phyloP scores from a whole-genome alignment of 2,888 invertebrate species.

The Tinea pellionella region DNA sequence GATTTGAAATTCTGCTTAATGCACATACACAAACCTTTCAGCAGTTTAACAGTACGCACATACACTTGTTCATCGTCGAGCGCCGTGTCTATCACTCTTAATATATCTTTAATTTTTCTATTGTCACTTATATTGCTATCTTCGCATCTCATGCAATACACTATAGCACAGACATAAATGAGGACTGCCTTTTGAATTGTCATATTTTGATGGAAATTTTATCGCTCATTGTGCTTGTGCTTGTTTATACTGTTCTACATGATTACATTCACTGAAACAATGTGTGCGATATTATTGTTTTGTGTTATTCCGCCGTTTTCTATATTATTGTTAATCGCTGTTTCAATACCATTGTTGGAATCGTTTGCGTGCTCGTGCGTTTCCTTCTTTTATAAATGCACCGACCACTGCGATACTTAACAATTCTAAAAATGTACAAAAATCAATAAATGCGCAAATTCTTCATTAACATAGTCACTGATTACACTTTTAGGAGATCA shows the following conservation, averaged over 20 bases:
- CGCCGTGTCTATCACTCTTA: slow-evolving; percentile 41
- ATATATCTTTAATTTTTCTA: slow-evolving; percentile 35
- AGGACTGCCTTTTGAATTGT: background rate
- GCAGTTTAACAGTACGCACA: slow-evolving; percentile 40
- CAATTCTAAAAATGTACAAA: too few relatives aligned
- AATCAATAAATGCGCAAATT: too few relatives aligned
- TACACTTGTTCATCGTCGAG: slow-evolving; percentile 39
- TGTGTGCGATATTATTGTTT: background rate
- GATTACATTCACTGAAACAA: background rate
- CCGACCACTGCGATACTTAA: too few relatives aligned
- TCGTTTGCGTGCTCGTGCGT: too few relatives aligned
- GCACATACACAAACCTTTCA: slow-evolving; percentile 47
- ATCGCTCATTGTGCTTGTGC: background rate
- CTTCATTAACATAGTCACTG: too few relatives aligned
- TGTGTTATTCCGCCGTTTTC: background rate
- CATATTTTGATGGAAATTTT: background rate
- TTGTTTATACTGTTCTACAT: background rate
- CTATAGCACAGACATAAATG: background rate
- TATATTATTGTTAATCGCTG: background rate
- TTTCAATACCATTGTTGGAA: background rate
- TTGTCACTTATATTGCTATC: slow-evolving; percentile 24
- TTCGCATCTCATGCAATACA: background rate
- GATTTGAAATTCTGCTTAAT: slow-evolving; percentile 37
- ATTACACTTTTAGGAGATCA: too few relatives aligned
- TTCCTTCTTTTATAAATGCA: too few relatives aligned